Conservation (phyloP, 1,140 invertebrate genomes). For the Eurosta solidaginis region DNA sequence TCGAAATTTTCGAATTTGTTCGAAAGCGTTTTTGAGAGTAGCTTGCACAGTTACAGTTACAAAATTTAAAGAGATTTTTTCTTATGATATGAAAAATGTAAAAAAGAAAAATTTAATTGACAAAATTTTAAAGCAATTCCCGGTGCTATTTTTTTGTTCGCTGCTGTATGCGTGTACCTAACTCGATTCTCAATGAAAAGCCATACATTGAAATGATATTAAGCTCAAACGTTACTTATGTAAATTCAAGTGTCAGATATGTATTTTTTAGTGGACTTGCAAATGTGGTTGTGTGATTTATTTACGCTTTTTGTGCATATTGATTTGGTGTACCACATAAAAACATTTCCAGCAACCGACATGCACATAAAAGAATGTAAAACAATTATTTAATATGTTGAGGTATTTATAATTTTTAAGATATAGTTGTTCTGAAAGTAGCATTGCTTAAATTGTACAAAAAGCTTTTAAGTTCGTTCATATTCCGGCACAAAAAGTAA, state of each 20-base stretch:
- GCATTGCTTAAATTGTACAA: constrained; percentile 10
- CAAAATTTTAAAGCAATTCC: too few relatives aligned
- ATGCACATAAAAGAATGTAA: not conserved
- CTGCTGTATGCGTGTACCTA: too few relatives aligned
- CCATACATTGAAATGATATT: not conserved
- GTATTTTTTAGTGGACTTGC: not conserved
- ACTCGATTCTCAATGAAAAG: not conserved
- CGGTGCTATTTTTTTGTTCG: too few relatives aligned
- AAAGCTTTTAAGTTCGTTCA: constrained; percentile 24
- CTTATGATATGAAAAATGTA: too few relatives aligned
- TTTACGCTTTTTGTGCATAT: not conserved
- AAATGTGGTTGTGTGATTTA: constrained; percentile 12
- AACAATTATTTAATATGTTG: not conserved
- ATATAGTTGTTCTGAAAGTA: not conserved
- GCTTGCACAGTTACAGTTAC: too few relatives aligned
- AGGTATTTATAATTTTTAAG: not conserved
- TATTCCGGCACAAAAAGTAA: constrained; percentile 14
- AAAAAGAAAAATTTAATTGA: too few relatives aligned
- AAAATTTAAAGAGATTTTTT: too few relatives aligned
- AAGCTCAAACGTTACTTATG: not conserved
- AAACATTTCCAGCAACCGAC: not conserved
- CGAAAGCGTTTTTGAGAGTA: too few relatives aligned
- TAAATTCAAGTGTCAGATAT: not conserved
- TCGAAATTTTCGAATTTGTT: too few relatives aligned
- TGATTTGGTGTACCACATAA: not conserved